These are phyloP conservation scores for Chrysina gloriosa DNA, from an alignment of 2,888 invertebrate species.

Conservation along the genomic window DNA sequence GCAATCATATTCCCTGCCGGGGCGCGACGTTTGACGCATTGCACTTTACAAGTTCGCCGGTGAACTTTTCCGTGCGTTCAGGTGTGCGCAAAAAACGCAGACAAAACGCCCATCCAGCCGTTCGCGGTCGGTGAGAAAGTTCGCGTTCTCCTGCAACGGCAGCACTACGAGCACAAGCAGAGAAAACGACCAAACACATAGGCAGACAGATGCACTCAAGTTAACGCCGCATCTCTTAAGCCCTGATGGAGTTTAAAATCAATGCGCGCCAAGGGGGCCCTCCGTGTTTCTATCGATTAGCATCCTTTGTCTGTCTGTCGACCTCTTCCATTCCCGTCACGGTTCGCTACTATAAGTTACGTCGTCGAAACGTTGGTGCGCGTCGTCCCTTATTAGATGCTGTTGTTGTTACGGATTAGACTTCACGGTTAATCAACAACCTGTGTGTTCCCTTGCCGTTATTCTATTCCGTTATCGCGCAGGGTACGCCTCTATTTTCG, in stretches of 20 bases:
- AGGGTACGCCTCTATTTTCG: not conserved
- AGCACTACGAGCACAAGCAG: conserved; percentile 12
- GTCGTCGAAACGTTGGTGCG: conserved; percentile 27
- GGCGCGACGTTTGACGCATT: too few species aligned
- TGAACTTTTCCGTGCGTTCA: too few species aligned
- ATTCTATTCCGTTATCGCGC: conserved; percentile 14
- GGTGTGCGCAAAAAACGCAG: too few species aligned
- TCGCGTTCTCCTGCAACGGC: not conserved
- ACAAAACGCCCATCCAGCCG: too few species aligned
- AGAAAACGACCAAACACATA: conserved; percentile 24
- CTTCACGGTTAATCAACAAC: conserved; percentile 42
- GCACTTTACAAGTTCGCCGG: too few species aligned
- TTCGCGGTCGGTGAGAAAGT: not conserved
- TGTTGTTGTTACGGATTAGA: conserved; percentile 36
- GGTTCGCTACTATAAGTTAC: conserved; percentile 46
- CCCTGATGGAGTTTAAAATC: conserved; percentile 52
- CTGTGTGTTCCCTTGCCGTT: conserved; percentile 1
- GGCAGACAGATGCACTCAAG: conserved; percentile 33
- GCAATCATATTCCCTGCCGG: too few species aligned
- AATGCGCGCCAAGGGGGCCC: conserved; percentile 51
- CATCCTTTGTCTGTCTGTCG: conserved; percentile 51
- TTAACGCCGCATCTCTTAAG: conserved; percentile 44
- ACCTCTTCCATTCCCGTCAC: conserved; percentile 48
- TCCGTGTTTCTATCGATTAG: conserved; percentile 53
- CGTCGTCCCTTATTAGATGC: conserved; percentile 9